Evolutionary conservation across 1,140 invertebrate genomes (phyloP).

Genomic region (Lethrus apterus): DNA sequence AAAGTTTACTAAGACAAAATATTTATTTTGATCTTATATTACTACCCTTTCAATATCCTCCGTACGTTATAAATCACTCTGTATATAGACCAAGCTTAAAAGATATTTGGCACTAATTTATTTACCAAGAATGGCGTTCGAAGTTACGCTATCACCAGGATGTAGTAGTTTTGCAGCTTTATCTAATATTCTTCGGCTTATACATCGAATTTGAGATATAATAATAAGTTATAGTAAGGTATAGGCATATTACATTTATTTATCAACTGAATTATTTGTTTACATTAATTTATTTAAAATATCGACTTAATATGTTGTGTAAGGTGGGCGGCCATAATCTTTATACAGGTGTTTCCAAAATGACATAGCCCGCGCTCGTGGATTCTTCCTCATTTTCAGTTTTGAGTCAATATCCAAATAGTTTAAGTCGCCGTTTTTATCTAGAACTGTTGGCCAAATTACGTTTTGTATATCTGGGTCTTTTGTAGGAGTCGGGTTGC

Average conservation of each 20-base stretch:
- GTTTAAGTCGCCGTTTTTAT: slow-evolving; percentile 5
- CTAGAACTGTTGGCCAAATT: slow-evolving; percentile 2
- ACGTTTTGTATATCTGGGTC: slow-evolving; percentile 3
- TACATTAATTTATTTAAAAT: slow-evolving; percentile 2
- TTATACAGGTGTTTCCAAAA: slow-evolving; percentile 10
- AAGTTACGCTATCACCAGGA: too few species aligned
- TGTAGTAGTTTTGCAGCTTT: neutral
- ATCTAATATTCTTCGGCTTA: too few species aligned
- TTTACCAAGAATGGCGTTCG: too few species aligned
- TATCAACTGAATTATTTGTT: neutral
- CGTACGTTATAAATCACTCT: too few species aligned
- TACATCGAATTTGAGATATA: neutral
- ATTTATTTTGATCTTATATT: too few species aligned
- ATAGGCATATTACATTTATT: neutral
- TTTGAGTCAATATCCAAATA: slow-evolving; percentile 8
- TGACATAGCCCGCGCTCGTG: slow-evolving; percentile 2
- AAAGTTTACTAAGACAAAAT: too few species aligned
- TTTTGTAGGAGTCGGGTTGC: slow-evolving; percentile 10
- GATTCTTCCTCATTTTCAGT: slow-evolving; percentile 4
- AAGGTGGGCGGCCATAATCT: slow-evolving; percentile 6
- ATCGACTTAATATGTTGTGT: slow-evolving; percentile 6
- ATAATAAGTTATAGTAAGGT: neutral
- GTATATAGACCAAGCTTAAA: too few species aligned
- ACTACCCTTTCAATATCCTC: too few species aligned
- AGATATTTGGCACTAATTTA: too few species aligned